Percentiles rank a stretch among this genome's conserved stretches.
Conservation (phyloP, 2,888 invertebrate species). For the Oegoconia quadripuncta region DNA sequence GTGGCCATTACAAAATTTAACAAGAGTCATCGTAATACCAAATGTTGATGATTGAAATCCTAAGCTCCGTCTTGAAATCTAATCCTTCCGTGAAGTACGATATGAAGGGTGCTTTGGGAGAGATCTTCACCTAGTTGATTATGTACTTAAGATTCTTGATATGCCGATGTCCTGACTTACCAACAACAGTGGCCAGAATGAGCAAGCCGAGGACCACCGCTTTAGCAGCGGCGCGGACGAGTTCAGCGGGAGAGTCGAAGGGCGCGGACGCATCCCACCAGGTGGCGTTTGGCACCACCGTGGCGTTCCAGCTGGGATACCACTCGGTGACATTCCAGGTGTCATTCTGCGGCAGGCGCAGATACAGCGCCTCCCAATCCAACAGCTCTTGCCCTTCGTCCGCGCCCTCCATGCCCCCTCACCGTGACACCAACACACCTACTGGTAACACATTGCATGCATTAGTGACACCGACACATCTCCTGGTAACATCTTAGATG, state of each 20-base stretch:
- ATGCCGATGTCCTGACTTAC: no score
- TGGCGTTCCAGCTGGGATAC: slow-evolving; percentile 56
- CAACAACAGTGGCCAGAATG: slow-evolving; percentile 81
- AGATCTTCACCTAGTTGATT: no score
- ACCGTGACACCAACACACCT: slow-evolving; percentile 57
- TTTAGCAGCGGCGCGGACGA: slow-evolving; percentile 81
- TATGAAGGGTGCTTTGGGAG: no score
- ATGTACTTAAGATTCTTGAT: no score
- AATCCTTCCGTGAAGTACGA: no score
- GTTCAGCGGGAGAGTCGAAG: slow-evolving; percentile 71
- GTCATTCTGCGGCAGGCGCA: slow-evolving; percentile 53
- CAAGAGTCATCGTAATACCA: no score
- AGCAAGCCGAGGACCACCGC: slow-evolving; percentile 79
- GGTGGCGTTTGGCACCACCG: slow-evolving; percentile 52
- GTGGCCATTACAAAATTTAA: no score
- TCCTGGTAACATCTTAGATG: no score
- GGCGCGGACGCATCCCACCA: slow-evolving; percentile 67
- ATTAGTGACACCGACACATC: slow-evolving; percentile 13
- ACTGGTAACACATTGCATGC: no score
- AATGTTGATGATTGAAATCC: no score
- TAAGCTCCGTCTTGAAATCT: no score
- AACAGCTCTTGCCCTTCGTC: slow-evolving; percentile 57
- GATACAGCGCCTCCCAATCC: slow-evolving; percentile 67
- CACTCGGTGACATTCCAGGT: slow-evolving; percentile 59
- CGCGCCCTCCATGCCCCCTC: slow-evolving; percentile 74